Evolutionary conservation across 2,113 vertebrate species (phyloP).

Genomic region (Machaerirhynchus nigripectus): DNA sequence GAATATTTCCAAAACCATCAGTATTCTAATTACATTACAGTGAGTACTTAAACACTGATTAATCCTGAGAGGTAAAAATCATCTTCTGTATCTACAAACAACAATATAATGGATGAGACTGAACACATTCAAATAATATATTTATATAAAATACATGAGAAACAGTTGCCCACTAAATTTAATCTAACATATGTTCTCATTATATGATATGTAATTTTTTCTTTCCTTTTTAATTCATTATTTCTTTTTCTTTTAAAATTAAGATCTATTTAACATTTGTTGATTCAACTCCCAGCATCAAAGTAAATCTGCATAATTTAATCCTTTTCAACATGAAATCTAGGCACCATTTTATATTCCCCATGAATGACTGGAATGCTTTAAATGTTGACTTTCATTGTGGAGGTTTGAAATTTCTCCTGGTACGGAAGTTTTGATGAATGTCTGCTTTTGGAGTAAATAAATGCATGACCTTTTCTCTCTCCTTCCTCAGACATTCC

Average conservation of each 20-base stretch:
- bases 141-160: neutral
- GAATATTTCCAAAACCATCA: neutral
- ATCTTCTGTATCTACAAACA: neutral
- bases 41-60: neutral
- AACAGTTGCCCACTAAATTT: neutral
- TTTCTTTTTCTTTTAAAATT: neutral
- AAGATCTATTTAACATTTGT: neutral
- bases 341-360: neutral
- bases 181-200: neutral
- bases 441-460: neutral
- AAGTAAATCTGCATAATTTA: neutral
- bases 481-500: neutral
- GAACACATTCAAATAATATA: neutral
- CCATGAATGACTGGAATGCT: neutral
- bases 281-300: neutral
- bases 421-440: neutral
- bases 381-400: neutral
- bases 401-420: neutral
- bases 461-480: neutral
- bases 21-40: neutral
- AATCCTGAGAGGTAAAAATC: neutral
- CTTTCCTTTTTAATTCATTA: neutral
- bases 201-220: neutral
- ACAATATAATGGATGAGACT: neutral
- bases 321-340: neutral